Base-by-base conservation (phyloP, 2,797 vertebrate species). In the Danionella dracula region DNA sequence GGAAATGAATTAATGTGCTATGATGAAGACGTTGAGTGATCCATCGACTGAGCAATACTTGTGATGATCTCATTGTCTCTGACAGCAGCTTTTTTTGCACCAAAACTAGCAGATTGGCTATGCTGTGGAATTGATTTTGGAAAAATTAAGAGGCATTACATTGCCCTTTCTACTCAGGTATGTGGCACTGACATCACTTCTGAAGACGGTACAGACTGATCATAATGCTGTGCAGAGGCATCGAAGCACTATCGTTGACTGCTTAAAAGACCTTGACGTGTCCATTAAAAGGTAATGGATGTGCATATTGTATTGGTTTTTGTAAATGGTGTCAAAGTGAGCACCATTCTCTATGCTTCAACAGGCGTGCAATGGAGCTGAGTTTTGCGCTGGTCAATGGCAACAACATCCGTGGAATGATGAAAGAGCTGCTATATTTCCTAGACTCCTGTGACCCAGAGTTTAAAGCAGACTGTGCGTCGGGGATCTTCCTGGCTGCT, bases 361-460 rank as follows among this genome's bases (percentile, higher is more conserved):
- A 6, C 64, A 99, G 97, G 83, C 93, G 96, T 79, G 97, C 97
- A 29, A 99, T 99, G 97, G 97, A 99, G 71, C 90, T 99, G 79
- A 99, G 97, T 84, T 99, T 99, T 72, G 96, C 97, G 68, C 87
- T 99, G 54, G 96, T 99, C 71, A 99, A 99, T 29, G 97, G 96
- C 56, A 99, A 99, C 88, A 99, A 99, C 83, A 94, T 99, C 42
- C 90, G 97, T 82, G 97, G 97, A 69, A 99, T 99, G 97, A 99
- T 99, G 97, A 99, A 99, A 84, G 97, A 99, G 81, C 87, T 99
- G 76, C 92, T 99, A 57, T 97, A 99, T 88, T 99, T 99, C 83
- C 84, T 99, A 81, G 97, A 99, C 85, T 98, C 95, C 3, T 99
- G 97, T 85, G 97, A 99, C 83, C 94, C 96, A 13, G 97, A 99